These are phyloP conservation scores for Equus przewalskii DNA, from an alignment of 2,113 vertebrate genomes.

Conservation along the genomic window DNA sequence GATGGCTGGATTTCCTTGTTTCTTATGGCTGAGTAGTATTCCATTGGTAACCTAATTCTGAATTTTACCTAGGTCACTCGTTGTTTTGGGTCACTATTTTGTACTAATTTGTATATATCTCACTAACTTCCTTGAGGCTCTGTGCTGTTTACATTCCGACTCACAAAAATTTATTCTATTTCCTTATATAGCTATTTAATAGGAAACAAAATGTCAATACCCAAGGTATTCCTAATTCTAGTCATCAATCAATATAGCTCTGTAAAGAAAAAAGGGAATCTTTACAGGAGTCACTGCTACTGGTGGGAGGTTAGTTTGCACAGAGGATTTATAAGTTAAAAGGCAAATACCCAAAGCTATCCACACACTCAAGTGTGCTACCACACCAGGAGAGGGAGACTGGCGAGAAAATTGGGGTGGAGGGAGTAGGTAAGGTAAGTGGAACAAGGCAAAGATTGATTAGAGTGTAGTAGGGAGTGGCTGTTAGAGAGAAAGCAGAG, in stretches of 20 bases:
- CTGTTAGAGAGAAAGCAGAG: not conserved
- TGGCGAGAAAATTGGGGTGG: not conserved
- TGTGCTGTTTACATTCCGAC: not conserved
- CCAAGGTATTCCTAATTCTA: not conserved
- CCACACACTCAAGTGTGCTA: not conserved
- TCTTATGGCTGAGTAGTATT: too few species aligned
- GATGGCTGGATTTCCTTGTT: too few species aligned
- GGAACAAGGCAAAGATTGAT: not conserved
- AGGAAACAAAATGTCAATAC: not conserved
- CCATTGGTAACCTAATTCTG: not conserved
- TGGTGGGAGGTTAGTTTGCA: not conserved
- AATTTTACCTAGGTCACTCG: not conserved
- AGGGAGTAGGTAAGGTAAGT: too few species aligned
- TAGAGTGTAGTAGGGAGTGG: not conserved
- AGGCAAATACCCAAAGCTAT: not conserved
- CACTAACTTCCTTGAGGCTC: not conserved
- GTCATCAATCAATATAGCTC: not conserved
- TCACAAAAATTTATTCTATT: not conserved
- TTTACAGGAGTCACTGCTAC: not conserved
- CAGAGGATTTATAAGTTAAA: not conserved
- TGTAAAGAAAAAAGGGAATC: not conserved
- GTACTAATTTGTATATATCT: not conserved
- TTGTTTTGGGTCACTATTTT: not conserved
- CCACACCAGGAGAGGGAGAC: not conserved
- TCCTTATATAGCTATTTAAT: not conserved